phyloP scores from a whole-genome alignment of 2,113 vertebrate species.

The Crypturellus undulatus region DNA sequence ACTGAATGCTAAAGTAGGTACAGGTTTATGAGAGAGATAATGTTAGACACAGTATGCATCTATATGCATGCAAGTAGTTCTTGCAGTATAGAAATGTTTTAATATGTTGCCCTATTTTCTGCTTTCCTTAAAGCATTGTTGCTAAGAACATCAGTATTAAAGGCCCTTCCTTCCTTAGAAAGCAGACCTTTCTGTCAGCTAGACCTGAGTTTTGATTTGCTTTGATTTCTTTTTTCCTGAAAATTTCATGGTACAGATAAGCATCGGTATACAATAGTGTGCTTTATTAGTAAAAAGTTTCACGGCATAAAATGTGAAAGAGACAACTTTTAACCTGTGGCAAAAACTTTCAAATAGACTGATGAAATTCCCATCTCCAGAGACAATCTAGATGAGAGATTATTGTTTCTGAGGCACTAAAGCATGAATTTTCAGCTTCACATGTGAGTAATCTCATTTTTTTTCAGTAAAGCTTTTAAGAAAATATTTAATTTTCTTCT shows the following conservation, averaged over 20 bases:
- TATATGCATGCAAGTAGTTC: neutral
- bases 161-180: neutral
- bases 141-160: neutral
- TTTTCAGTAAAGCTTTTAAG: neutral
- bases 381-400: neutral
- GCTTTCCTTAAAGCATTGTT: neutral
- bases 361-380: neutral
- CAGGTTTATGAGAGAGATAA: constrained; percentile 32
- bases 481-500: neutral
- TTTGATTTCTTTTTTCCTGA: neutral
- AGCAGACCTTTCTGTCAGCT: neutral
- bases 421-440: neutral
- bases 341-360: neutral
- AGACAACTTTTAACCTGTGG: neutral
- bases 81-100: constrained; percentile 37
- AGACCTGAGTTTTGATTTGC: neutral
- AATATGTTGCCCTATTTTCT: neutral
- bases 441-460: neutral
- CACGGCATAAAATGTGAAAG: neutral
- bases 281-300: neutral
- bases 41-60: neutral
- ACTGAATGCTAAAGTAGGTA: constrained; percentile 53
- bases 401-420: neutral
- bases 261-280: neutral
- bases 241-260: neutral